Evolutionary conservation across 2,797 vertebrate species (phyloP).

Genomic region (Thalassophryne amazonica): DNA sequence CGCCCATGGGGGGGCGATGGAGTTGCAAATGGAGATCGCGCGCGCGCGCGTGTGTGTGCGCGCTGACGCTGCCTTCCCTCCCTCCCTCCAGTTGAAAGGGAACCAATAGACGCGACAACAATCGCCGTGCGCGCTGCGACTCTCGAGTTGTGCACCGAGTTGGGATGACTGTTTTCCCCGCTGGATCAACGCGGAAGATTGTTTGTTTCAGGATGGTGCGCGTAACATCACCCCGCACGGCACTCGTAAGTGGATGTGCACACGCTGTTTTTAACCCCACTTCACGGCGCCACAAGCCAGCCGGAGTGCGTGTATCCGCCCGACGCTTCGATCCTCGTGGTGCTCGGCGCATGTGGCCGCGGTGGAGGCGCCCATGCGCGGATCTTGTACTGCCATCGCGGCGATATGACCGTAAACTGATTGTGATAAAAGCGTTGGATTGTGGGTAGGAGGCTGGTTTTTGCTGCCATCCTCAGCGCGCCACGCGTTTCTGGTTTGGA

Average conservation of each 20-base stretch:
- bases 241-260: slow-evolving; percentile 67
- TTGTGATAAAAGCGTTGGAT: slow-evolving; percentile 1
- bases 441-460: slow-evolving; percentile 5
- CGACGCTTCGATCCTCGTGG: slow-evolving; percentile 53
- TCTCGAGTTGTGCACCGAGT: slow-evolving; percentile 39
- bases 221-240: slow-evolving; percentile 31
- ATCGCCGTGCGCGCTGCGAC: slow-evolving; percentile 56
- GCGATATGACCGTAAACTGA: slow-evolving; percentile 36
- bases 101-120: slow-evolving; percentile 64
- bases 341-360: slow-evolving; percentile 60
- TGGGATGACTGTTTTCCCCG: slow-evolving; percentile 3
- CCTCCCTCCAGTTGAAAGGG: slow-evolving; percentile 67
- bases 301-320: slow-evolving; percentile 29
- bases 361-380: slow-evolving; percentile 49
- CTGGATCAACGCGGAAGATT: slow-evolving; percentile 50
- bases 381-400: slow-evolving; percentile 31
- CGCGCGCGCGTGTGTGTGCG: slow-evolving; percentile 34
- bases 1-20: slow-evolving; percentile 77
- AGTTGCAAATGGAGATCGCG: slow-evolving; percentile 75
- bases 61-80: slow-evolving; percentile 71
- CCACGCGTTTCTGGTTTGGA: slow-evolving; percentile 57
- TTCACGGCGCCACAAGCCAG: slow-evolving; percentile 45
- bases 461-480: slow-evolving; percentile 32
- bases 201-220: slow-evolving; percentile 28
- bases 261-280: slow-evolving; percentile 29